A percentile compares a stretch with the other conserved stretches of the same genome.
Conservation (phyloP, 2,113 vertebrate genomes). For the Tetrao urogallus region DNA sequence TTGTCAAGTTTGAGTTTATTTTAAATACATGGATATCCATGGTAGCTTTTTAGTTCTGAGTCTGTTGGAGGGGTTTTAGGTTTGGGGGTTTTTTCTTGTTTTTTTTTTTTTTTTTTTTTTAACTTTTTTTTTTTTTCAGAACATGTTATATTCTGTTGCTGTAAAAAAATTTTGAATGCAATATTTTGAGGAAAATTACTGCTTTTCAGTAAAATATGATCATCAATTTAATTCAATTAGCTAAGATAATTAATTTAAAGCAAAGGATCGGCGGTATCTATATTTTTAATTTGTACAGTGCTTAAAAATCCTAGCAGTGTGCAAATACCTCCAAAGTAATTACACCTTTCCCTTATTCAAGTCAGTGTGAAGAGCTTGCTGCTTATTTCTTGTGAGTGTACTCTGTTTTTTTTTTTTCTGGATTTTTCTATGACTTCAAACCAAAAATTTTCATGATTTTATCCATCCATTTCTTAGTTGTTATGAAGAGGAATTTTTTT, state of each 20-base stretch:
- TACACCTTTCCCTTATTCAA: conserved; percentile 6
- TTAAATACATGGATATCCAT: neutral
- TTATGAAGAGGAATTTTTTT: neutral
- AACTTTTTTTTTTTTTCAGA: neutral
- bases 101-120: neutral
- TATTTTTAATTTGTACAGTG: neutral
- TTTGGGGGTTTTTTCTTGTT: neutral
- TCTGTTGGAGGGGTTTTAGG: neutral
- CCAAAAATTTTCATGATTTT: neutral
- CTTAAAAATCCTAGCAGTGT: neutral
- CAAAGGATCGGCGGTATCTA: neutral
- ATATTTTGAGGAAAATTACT: neutral
- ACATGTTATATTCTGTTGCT: neutral
- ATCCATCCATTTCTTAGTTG: neutral
- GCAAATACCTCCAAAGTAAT: neutral
- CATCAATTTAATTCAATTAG: neutral
- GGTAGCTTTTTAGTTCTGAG: neutral
- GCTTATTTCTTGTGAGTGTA: neutral
- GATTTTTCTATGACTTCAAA: neutral
- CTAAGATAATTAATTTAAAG: neutral
- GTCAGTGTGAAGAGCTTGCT: neutral
- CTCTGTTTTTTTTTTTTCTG: neutral
- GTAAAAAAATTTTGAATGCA: neutral
- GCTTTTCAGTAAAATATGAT: neutral
- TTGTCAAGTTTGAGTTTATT: conserved; percentile 19